phyloP scores from a whole-genome alignment of 2,797 vertebrate species.

The Channallabes apus region DNA sequence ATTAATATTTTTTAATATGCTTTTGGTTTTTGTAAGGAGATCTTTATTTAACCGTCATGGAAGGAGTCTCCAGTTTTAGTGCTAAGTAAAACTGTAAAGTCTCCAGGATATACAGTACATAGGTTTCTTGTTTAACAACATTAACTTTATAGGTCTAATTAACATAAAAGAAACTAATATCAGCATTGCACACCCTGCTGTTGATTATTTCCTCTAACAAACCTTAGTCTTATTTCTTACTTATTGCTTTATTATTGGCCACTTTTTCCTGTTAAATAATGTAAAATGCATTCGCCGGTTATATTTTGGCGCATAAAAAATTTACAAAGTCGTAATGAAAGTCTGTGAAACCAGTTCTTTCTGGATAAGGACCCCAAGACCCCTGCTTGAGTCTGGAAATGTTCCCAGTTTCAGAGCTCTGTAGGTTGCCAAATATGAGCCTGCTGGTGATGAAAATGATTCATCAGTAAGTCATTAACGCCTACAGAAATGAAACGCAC shows the following conservation, averaged over 20 bases:
- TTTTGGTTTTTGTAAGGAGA: background rate
- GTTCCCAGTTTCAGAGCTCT: slow-evolving; percentile 4
- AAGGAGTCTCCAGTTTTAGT: background rate
- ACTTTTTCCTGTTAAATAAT: background rate
- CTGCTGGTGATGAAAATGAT: slow-evolving; percentile 35
- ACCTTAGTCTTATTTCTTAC: background rate
- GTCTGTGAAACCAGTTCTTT: background rate
- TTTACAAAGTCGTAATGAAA: background rate
- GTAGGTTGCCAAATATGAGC: slow-evolving; percentile 18
- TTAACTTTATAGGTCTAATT: background rate
- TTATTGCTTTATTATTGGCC: background rate
- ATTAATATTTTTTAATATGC: background rate
- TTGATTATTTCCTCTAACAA: too few species aligned
- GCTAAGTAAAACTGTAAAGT: background rate
- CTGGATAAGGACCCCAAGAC: background rate
- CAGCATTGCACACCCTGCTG: background rate
- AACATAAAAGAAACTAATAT: background rate
- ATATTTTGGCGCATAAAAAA: background rate
- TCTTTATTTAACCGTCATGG: background rate
- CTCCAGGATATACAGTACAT: background rate
- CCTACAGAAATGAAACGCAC: slow-evolving; percentile 29
- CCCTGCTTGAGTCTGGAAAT: background rate
- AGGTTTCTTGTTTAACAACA: background rate
- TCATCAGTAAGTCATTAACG: slow-evolving; percentile 34
- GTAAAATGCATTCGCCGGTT: background rate